Evolutionary conservation across 2,113 vertebrate species (phyloP).

Genomic region (Phyllopteryx taeniolatus): DNA sequence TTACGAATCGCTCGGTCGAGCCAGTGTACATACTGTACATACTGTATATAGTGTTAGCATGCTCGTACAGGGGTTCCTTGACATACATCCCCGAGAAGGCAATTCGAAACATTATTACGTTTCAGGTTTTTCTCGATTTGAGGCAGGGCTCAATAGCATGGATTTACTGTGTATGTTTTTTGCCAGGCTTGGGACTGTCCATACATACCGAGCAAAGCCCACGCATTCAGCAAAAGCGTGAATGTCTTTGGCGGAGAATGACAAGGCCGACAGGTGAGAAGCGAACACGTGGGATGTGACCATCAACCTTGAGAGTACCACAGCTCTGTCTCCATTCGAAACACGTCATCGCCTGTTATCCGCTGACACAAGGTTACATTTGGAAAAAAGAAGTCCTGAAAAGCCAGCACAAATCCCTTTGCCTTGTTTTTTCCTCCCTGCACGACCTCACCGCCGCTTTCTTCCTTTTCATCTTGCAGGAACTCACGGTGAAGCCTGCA

Average conservation of each 20-base stretch:
- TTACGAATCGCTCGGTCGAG: no score
- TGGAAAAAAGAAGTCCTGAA: slow-evolving; percentile 26
- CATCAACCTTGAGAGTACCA: slow-evolving; percentile 60
- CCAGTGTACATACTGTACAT: no score
- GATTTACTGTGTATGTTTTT: background rate
- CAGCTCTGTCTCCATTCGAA: slow-evolving; percentile 55
- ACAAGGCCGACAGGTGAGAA: slow-evolving; percentile 38
- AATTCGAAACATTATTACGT: no score
- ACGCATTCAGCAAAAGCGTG: background rate
- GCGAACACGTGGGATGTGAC: slow-evolving; percentile 33
- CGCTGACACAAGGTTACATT: slow-evolving; percentile 37
- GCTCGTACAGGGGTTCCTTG: no score
- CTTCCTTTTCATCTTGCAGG: slow-evolving; percentile 71
- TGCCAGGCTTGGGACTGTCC: background rate
- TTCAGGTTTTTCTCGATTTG: no score
- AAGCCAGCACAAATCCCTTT: slow-evolving; percentile 51
- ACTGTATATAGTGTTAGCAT: no score
- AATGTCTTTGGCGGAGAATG: background rate
- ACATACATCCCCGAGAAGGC: no score
- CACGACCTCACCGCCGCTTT: slow-evolving; percentile 51
- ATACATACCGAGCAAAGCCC: background rate
- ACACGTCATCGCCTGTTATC: slow-evolving; percentile 40
- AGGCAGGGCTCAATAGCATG: background rate
- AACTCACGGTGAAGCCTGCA: slow-evolving; percentile 54
- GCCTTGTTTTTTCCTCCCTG: slow-evolving; percentile 37